Evolutionary conservation across 2,888 invertebrate species (phyloP).

Genomic region (Zaprionus lineosus): DNA sequence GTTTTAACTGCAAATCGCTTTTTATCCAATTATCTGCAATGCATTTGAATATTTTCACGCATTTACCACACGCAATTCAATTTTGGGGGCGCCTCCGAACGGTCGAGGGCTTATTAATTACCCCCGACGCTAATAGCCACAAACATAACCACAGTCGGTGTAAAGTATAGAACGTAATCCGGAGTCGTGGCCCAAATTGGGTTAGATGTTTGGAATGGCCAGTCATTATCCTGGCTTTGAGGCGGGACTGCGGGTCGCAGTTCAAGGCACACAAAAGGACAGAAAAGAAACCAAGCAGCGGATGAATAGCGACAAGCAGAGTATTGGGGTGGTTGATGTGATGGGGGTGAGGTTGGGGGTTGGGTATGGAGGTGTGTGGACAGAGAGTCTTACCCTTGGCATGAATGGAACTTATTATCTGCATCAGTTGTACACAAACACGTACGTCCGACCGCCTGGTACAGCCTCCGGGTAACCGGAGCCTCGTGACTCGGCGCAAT

Average conservation of each 20-base stretch:
- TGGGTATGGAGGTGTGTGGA: too few relatives aligned
- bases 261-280: slow-evolving; percentile 14
- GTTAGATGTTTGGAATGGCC: slow-evolving; percentile 37
- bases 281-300: slow-evolving; percentile 20
- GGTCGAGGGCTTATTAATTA: slow-evolving; percentile 45
- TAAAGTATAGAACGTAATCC: slow-evolving; percentile 18
- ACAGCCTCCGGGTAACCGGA: slow-evolving; percentile 18
- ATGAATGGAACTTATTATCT: slow-evolving; percentile 71
- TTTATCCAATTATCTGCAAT: not conserved
- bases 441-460: slow-evolving; percentile 47
- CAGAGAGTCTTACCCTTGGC: slow-evolving; percentile 1
- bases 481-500: slow-evolving; percentile 74
- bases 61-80: slow-evolving; percentile 33
- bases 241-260: slow-evolving; percentile 9
- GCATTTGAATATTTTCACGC: slow-evolving; percentile 23
- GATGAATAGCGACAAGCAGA: slow-evolving; percentile 18
- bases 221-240: slow-evolving; percentile 39
- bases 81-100: slow-evolving; percentile 7
- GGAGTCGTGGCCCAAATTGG: slow-evolving; percentile 18
- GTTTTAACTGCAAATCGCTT: slow-evolving; percentile 17
- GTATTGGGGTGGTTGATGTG: too few relatives aligned
- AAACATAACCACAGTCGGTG: slow-evolving; percentile 44
- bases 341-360: too few relatives aligned
- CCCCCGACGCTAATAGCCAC: slow-evolving; percentile 53
- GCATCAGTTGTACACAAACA: slow-evolving; percentile 67